Percentiles rank a stretch among this genome's conserved stretches.
phyloP scores from a whole-genome alignment of 2,113 vertebrate species.

The Tyto alba region DNA sequence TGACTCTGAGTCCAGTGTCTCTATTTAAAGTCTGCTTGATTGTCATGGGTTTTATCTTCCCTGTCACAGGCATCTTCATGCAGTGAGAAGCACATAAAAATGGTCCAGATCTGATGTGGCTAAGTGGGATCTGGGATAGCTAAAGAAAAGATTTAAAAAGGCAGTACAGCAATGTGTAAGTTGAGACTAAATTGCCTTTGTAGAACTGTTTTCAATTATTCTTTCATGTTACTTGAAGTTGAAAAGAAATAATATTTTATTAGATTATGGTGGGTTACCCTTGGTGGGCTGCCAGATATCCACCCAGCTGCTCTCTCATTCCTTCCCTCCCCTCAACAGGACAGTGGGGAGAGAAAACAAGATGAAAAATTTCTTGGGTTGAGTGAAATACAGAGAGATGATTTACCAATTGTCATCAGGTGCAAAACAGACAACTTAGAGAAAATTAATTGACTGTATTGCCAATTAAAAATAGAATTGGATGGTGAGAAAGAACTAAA shows the following conservation, averaged over 20 bases:
- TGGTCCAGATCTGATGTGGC: background rate
- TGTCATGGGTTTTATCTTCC: background rate
- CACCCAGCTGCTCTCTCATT: background rate
- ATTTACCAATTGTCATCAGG: background rate
- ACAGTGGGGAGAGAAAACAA: background rate
- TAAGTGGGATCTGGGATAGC: background rate
- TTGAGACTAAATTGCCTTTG: background rate
- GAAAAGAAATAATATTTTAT: background rate
- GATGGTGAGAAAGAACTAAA: background rate
- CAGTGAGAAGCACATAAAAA: background rate
- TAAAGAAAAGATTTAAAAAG: background rate
- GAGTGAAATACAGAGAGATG: background rate
- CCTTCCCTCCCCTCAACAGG: background rate
- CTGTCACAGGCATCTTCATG: background rate
- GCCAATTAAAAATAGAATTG: background rate
- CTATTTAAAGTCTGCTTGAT: background rate
- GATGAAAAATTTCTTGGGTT: background rate
- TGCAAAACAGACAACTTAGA: background rate
- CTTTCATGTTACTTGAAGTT: background rate
- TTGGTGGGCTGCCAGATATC: background rate
- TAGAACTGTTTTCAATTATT: background rate
- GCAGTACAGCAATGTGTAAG: background rate
- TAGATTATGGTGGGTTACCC: background rate
- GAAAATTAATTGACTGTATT: background rate
- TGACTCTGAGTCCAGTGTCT: background rate